phyloP scores from a whole-genome alignment of 2,113 vertebrate genomes.

The Columba janthina region DNA sequence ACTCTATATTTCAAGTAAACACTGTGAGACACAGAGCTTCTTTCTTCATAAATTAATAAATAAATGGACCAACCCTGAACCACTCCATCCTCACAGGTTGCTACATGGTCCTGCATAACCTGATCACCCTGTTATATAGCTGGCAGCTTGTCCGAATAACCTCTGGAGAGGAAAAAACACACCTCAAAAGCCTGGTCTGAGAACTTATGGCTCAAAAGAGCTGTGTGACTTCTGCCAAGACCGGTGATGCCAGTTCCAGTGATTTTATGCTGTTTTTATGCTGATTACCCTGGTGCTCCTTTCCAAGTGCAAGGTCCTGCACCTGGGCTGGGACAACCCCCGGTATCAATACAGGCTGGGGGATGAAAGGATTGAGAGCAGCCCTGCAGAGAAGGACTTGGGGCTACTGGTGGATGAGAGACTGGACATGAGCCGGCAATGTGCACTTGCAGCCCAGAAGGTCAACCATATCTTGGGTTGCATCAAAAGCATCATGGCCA shows the following conservation, averaged over 20 bases:
- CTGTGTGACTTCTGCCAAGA: fast-evolving
- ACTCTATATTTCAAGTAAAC: constrained; percentile 32
- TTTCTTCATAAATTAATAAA: constrained; percentile 30
- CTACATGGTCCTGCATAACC: neutral
- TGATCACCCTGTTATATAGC: neutral
- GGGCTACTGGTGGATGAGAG: too few species aligned
- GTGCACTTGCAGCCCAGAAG: too few species aligned
- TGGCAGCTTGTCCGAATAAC: neutral
- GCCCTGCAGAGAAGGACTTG: too few species aligned
- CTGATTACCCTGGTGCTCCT: neutral
- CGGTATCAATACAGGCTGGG: neutral
- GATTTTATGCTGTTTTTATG: neutral
- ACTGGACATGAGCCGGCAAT: too few species aligned
- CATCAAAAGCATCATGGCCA: too few species aligned
- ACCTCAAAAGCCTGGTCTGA: neutral
- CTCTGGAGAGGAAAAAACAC: neutral
- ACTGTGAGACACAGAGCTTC: neutral
- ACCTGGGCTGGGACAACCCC: neutral
- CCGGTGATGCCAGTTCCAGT: neutral
- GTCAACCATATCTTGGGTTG: too few species aligned
- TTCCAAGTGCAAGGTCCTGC: neutral
- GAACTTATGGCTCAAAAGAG: neutral
- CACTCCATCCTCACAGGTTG: neutral
- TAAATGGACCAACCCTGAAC: neutral
- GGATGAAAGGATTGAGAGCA: too few species aligned